Evolutionary conservation across 2,797 vertebrate species (phyloP).

Genomic region (Acipenser transmontanus): DNA sequence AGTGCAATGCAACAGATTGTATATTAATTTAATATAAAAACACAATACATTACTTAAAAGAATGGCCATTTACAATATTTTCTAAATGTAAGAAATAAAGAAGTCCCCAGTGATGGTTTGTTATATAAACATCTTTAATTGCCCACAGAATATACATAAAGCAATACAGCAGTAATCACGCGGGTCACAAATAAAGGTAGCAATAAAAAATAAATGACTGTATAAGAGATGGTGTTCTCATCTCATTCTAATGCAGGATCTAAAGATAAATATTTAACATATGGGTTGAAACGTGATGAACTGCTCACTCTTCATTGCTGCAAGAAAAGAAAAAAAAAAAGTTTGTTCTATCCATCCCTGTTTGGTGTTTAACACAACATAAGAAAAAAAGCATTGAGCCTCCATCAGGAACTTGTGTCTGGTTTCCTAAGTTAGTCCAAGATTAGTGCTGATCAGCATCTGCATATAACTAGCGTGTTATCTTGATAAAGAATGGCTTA

Average conservation of each 20-base stretch:
- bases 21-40: too few species aligned
- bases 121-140: slow-evolving; percentile 45
- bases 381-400: too few species aligned
- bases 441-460: too few species aligned
- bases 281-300: slow-evolving; percentile 6
- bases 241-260: slow-evolving; percentile 15
- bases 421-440: too few species aligned
- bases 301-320: slow-evolving; percentile 42
- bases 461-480: neutral
- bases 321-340: slow-evolving; percentile 26
- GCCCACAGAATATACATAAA: slow-evolving; percentile 29
- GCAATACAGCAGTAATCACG: slow-evolving; percentile 25
- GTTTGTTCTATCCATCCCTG: neutral
- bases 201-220: slow-evolving; percentile 21
- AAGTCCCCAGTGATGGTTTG: neutral
- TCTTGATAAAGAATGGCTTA: slow-evolving; percentile 36
- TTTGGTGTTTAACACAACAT: neutral
- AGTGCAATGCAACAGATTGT: too few species aligned
- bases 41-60: too few species aligned
- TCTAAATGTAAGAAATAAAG: too few species aligned
- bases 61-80: too few species aligned
- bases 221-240: neutral
- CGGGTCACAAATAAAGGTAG: slow-evolving; percentile 29
- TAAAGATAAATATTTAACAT: slow-evolving; percentile 21
- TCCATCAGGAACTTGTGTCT: too few species aligned